Percentiles rank a stretch among this genome's conserved stretches.
phyloP scores from a whole-genome alignment of 35 echinoderm and acorn worm genomes.

The Holothuria glaberrima region DNA sequence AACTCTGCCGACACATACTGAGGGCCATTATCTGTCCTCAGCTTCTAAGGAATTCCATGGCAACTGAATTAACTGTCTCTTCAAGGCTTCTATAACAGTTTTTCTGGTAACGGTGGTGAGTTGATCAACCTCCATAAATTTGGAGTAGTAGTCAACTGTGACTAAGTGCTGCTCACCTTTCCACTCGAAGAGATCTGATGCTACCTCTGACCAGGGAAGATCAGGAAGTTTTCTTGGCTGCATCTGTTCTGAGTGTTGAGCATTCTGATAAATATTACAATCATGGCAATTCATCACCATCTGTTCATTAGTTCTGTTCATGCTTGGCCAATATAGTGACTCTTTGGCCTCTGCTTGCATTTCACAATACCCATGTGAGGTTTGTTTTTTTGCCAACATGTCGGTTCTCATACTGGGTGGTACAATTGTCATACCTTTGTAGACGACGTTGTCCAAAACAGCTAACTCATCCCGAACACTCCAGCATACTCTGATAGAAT shows the following conservation, averaged over 20 bases:
- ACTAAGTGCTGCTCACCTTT: slow-evolving; percentile 48
- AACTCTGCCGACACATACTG: too few relatives aligned
- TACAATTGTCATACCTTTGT: slow-evolving; percentile 72
- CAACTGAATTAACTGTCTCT: slow-evolving; percentile 67
- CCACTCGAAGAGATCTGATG: slow-evolving; percentile 63
- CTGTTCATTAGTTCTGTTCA: slow-evolving; percentile 17
- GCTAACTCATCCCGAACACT: slow-evolving; percentile 58
- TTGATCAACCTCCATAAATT: slow-evolving; percentile 57
- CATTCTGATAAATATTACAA: slow-evolving; percentile 54
- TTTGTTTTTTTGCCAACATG: slow-evolving; percentile 55
- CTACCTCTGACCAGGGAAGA: slow-evolving; percentile 64
- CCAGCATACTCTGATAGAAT: slow-evolving; percentile 73
- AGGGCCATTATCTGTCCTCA: too few relatives aligned
- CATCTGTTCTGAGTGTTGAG: slow-evolving; percentile 48
- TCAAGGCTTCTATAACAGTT: slow-evolving; percentile 39
- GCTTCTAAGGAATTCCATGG: slow-evolving; percentile 66
- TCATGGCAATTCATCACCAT: slow-evolving; percentile 45
- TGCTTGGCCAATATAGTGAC: slow-evolving; percentile 56
- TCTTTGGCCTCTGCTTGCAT: slow-evolving; percentile 53
- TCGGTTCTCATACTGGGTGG: slow-evolving; percentile 56
- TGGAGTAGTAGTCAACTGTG: slow-evolving; percentile 71
- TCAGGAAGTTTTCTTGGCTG: too few relatives aligned
- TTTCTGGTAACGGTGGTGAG: neutral
- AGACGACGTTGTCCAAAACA: slow-evolving; percentile 66
- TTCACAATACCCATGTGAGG: slow-evolving; percentile 75